phyloP scores from a whole-genome alignment of 2,113 vertebrate species.

The Vidua macroura region DNA sequence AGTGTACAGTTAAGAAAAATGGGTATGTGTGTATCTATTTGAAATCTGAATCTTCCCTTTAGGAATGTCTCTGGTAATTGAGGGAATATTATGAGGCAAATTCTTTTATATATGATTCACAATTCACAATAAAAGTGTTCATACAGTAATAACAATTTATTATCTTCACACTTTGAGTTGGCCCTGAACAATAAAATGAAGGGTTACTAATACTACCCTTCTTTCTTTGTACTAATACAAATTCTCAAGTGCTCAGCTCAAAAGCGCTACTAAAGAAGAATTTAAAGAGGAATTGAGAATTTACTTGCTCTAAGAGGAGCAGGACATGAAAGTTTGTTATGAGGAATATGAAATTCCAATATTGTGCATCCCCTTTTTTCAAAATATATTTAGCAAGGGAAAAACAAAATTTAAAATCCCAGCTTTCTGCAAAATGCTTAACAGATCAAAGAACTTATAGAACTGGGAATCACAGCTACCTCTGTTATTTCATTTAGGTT shows the following conservation, averaged over 20 bases:
- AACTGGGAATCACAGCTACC: neutral
- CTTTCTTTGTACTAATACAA: neutral
- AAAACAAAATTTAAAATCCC: neutral
- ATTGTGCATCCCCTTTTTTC: neutral
- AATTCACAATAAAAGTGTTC: neutral
- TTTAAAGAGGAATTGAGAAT: neutral
- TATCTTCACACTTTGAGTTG: neutral
- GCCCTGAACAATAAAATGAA: neutral
- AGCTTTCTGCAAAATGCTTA: neutral
- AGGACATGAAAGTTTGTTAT: neutral
- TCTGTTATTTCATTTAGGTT: neutral
- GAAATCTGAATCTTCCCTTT: neutral
- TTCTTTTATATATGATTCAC: neutral
- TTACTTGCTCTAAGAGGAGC: neutral
- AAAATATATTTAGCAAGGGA: neutral
- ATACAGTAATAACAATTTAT: neutral
- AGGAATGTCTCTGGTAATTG: neutral
- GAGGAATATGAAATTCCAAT: neutral
- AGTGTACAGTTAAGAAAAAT: neutral
- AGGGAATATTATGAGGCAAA: neutral
- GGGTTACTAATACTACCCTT: neutral
- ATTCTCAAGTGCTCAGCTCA: neutral
- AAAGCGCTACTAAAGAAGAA: neutral
- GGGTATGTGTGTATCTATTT: neutral
- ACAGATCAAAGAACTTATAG: neutral